Base-by-base conservation (phyloP, 2,797 vertebrate genomes). In the Oreortyx pictus region DNA sequence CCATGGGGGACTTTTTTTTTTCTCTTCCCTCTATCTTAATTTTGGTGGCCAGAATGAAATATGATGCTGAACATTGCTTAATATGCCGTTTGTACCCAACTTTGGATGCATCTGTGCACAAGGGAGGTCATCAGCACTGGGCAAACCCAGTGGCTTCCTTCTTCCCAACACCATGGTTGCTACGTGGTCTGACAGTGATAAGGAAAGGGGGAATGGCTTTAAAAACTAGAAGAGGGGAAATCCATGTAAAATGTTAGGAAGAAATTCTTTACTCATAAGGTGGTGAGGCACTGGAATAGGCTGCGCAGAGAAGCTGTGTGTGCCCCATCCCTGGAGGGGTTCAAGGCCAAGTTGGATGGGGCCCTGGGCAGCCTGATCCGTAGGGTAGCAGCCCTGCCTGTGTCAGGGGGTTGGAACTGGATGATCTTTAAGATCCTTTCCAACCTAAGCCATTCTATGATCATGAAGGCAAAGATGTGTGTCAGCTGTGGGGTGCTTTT, bases 401-500 rank as follows among this genome's bases (percentile, higher is more conserved):
- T 29, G 50, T 17, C 15, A 52, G 50, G 27, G 16, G 18, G 31
- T 56, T 56, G 29, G 29, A 52, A 56, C 29, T 56, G 11, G 52
- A 56, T 56, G 52, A n/a, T n/a, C 52, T 56, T n/a, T 19, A 19
- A 56, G 52, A n/a, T 56, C 17, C 11, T n/a, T 56, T 56, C 52
- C 52, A 56, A 12, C 52, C 18, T 56, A 31, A 56, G 31, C 18
- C 29, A 56, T 56, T 56, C 17, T n/a, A 15, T 19, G 52, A 56
- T 56, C 25, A 22, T 29, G 46, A 44, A 67, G 31, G 61, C 20
- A 24, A 29, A 81, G 62, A 23, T 7, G 15, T 23, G 41, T 19
- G 20, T 4, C 11, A 0, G 39, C 7, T n/a, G 20, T 1, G 7
- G 8, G 27, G 9, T 35, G 3, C 1, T 17, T 52, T 4, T 0